phyloP scores from a whole-genome alignment of 2,113 vertebrate genomes.

The Proterorhinus semilunaris region DNA sequence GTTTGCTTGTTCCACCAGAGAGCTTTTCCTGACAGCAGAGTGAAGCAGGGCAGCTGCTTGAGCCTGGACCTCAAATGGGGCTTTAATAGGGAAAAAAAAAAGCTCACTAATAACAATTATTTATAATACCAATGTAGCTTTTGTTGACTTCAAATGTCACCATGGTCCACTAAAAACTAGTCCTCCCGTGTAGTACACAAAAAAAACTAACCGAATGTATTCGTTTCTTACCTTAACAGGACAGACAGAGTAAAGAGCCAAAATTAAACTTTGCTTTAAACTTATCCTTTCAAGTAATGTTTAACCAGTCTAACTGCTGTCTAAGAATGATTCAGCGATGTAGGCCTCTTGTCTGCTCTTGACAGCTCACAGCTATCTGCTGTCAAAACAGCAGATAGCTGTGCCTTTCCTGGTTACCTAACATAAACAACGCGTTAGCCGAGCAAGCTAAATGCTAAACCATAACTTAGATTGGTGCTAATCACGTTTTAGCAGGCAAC shows the following conservation, averaged over 20 bases:
- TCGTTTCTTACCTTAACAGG: too few species aligned
- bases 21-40: constrained; percentile 68
- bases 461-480: not conserved
- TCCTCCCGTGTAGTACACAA: too few species aligned
- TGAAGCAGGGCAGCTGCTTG: constrained; percentile 63
- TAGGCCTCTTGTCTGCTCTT: constrained; percentile 2
- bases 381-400: constrained; percentile 26
- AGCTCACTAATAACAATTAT: not conserved
- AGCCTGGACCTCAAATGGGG: constrained; percentile 64
- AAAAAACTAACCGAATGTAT: too few species aligned
- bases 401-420: not conserved
- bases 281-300: not conserved
- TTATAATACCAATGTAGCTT: too few species aligned
- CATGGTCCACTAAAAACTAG: too few species aligned
- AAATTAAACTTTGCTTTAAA: not conserved
- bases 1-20: constrained; percentile 70
- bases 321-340: not conserved
- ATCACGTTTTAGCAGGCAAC: not conserved
- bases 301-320: not conserved
- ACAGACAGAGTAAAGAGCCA: not conserved
- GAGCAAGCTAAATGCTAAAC: not conserved
- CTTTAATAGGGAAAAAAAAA: constrained; percentile 58
- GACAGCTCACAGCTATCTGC: not conserved
- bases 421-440: not conserved
- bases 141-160: too few species aligned